phyloP scores from a whole-genome alignment of 2,113 vertebrate genomes.

The Hoplias malabaricus region DNA sequence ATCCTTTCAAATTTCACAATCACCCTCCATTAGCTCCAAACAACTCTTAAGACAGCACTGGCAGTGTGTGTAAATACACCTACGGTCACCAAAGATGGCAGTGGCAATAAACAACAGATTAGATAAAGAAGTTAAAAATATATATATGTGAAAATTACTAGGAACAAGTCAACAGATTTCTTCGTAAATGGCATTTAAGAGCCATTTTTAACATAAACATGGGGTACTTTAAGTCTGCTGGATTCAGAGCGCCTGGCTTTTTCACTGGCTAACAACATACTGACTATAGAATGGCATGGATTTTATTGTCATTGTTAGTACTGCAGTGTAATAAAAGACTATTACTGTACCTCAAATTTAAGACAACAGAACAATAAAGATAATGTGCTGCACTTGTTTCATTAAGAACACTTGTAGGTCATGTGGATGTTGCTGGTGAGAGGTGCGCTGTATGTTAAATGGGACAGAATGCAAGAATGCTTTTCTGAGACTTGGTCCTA shows the following conservation, averaged over 20 bases:
- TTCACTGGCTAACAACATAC: too few relatives aligned
- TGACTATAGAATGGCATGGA: too few relatives aligned
- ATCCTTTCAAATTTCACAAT: conserved; percentile 65
- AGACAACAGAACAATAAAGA: too few relatives aligned
- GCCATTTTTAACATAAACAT: conserved; percentile 23
- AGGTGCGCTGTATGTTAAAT: too few relatives aligned
- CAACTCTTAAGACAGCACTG: conserved; percentile 52
- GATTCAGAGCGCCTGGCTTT: neutral
- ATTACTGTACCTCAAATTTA: too few relatives aligned
- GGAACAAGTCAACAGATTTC: conserved; percentile 27
- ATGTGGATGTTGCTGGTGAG: too few relatives aligned
- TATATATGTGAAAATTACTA: conserved; percentile 35
- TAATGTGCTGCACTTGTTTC: too few relatives aligned
- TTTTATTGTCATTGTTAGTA: too few relatives aligned
- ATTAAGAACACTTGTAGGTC: too few relatives aligned
- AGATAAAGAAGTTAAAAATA: conserved; percentile 34
- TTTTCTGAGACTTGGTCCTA: too few relatives aligned
- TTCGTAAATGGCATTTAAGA: conserved; percentile 16
- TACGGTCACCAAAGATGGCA: conserved; percentile 22
- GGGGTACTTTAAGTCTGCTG: neutral
- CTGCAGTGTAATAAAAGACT: too few relatives aligned
- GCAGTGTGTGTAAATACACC: conserved; percentile 44
- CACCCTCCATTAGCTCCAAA: conserved; percentile 57
- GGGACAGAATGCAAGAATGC: too few relatives aligned
- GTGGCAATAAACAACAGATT: conserved; percentile 38